phyloP scores from a whole-genome alignment of 2,888 invertebrate genomes.

The Pristionchus entomophagus region DNA sequence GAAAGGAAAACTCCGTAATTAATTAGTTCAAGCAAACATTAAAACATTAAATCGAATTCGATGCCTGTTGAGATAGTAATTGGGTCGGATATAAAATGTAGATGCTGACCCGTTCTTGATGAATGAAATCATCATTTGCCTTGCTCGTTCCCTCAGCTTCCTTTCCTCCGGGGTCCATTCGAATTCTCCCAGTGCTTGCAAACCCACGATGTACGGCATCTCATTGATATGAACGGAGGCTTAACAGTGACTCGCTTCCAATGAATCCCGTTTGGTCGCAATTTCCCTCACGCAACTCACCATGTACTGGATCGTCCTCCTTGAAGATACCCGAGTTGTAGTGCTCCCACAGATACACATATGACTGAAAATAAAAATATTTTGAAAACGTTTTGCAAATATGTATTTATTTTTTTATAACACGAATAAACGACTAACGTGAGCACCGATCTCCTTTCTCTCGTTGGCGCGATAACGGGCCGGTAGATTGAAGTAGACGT shows the following conservation, averaged over 20 bases:
- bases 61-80: neutral
- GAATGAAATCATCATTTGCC: constrained; percentile 53
- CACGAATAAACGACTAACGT: neutral
- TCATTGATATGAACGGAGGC: constrained; percentile 59
- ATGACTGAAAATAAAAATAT: constrained; percentile 49
- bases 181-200: constrained; percentile 51
- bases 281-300: neutral
- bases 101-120: constrained; percentile 52
- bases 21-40: too few species aligned
- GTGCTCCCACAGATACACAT: constrained; percentile 54
- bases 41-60: too few species aligned
- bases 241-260: constrained; percentile 26
- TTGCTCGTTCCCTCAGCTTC: constrained; percentile 45
- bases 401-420: too few species aligned
- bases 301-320: constrained; percentile 48
- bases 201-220: constrained; percentile 57
- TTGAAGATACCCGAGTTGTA: constrained; percentile 52
- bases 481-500: constrained; percentile 31
- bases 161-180: constrained; percentile 50
- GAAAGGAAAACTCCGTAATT: neutral
- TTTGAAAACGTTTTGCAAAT: too few species aligned
- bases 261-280: neutral
- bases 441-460: constrained; percentile 6
- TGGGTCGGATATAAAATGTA: neutral
- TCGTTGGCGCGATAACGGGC: neutral